phyloP scores from a whole-genome alignment of 2,888 invertebrate genomes.

The Cheilosia grossa region DNA sequence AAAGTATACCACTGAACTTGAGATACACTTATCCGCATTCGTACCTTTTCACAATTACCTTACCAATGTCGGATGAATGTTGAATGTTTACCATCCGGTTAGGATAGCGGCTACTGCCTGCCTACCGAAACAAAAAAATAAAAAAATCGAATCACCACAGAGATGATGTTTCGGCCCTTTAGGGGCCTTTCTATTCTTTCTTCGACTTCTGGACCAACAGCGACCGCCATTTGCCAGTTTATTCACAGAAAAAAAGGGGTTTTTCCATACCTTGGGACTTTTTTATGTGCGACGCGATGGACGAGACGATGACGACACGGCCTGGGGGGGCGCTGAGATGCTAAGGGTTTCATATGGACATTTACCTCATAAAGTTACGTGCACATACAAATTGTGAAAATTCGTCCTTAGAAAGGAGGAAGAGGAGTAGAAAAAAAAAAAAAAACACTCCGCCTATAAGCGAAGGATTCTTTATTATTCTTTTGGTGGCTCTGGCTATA shows the following conservation, averaged over 20 bases:
- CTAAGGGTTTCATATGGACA: slow-evolving; percentile 69
- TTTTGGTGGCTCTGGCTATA: slow-evolving; percentile 50
- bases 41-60: slow-evolving; percentile 75
- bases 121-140: slow-evolving; percentile 9
- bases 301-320: slow-evolving; percentile 49
- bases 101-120: slow-evolving; percentile 60
- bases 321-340: slow-evolving; percentile 43
- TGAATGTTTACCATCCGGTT: slow-evolving; percentile 72
- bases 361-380: slow-evolving; percentile 73
- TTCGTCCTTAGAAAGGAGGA: slow-evolving; percentile 55
- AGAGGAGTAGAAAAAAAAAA: neutral
- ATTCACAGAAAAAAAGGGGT: slow-evolving; percentile 54
- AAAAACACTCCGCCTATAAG: slow-evolving; percentile 60
- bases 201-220: slow-evolving; percentile 62
- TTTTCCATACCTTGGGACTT: slow-evolving; percentile 56
- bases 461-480: slow-evolving; percentile 74
- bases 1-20: slow-evolving; percentile 67
- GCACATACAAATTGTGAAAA: slow-evolving; percentile 72
- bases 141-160: slow-evolving; percentile 43
- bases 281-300: slow-evolving; percentile 62
- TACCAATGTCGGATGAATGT: slow-evolving; percentile 71
- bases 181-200: slow-evolving; percentile 57
- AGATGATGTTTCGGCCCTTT: slow-evolving; percentile 64
- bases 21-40: slow-evolving; percentile 75
- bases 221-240: slow-evolving; percentile 69